Base-by-base conservation (phyloP, 2,113 vertebrate genomes). In the Gobius niger region DNA sequence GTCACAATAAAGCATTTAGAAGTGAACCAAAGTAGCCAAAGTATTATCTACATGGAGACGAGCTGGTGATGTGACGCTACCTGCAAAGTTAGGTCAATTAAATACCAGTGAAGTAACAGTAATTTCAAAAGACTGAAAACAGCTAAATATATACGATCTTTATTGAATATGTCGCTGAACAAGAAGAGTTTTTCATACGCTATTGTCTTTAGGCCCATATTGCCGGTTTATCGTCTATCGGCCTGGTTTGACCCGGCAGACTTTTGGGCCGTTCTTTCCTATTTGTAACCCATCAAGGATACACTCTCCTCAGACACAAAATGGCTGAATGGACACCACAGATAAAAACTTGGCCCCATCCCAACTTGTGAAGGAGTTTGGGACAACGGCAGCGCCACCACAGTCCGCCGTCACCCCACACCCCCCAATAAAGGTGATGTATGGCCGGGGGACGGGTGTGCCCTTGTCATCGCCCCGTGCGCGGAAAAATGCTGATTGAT, bases 301-400 rank as follows among this genome's bases (percentile, higher is more conserved):
- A 54, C 62, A 52, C 47, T 44, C 47, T 75, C 49, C 62, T 80
- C 68, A 72, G 67, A 78, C 73, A 81, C 78, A 83, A 82, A 84
- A 74, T 1, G 46, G 46, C 10, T 60, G 52, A 52, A 70, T 56
- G 66, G 78, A 82, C 69, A 80, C 1, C 56, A 12, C 80, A 72
- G 47, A 75, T 63, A 60, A 57, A 34, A 72, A 74, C 72, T 75
- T 87, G 87, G 84, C 85, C 68, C 53, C 7, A 18, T 77, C 79
- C 88, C 85, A 89, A 80, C 80, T 80, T 77, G 73, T 89, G 78
- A 91, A 85, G 80, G 87, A 90, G 85, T 90, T 83, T 87, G 84
- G 88, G 85, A 90, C 87, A 78, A 56, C 50, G 41, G 62, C 64
- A 52, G 12, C 47, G 41, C 14, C 3, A 0, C 53, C 47, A 24